Evolutionary conservation across 2,888 invertebrate species (phyloP).

Genomic region (Strigamia maritima): DNA sequence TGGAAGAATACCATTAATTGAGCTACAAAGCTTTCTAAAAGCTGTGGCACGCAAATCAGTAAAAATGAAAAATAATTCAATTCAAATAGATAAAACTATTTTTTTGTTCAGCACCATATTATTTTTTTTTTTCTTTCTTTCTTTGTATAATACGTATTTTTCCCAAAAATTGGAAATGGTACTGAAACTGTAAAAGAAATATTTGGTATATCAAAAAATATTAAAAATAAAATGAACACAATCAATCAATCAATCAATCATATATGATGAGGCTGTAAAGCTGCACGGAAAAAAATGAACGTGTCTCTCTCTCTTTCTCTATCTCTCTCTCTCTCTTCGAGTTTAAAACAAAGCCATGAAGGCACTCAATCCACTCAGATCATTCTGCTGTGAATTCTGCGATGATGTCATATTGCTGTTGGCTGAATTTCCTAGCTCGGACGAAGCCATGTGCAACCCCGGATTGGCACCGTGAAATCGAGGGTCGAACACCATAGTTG

Average conservation of each 20-base stretch:
- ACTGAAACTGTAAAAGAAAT: background rate
- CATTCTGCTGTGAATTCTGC: constrained; percentile 41
- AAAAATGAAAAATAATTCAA: background rate
- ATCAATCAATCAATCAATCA: too few relatives aligned
- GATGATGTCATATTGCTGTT: constrained; percentile 30
- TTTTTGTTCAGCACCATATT: background rate
- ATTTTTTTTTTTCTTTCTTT: background rate
- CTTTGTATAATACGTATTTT: background rate
- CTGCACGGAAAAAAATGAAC: background rate
- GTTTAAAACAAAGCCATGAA: constrained; percentile 43
- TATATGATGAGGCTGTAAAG: background rate
- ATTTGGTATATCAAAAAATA: constrained; percentile 3
- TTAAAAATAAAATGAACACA: background rate
- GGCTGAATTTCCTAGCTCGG: constrained; percentile 22
- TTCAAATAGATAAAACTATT: background rate
- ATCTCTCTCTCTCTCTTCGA: background rate
- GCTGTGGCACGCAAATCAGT: background rate
- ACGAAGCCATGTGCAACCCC: constrained; percentile 39
- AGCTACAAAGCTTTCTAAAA: constrained; percentile 6
- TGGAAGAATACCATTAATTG: constrained; percentile 5
- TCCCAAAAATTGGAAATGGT: background rate
- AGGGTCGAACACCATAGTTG: constrained; percentile 43
- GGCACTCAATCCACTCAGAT: constrained; percentile 42
- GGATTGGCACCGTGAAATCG: constrained; percentile 42
- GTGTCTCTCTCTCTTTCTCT: too few relatives aligned